These are phyloP conservation scores for Pterocles gutturalis DNA, from an alignment of 2,113 vertebrate genomes.

Conservation along the genomic window DNA sequence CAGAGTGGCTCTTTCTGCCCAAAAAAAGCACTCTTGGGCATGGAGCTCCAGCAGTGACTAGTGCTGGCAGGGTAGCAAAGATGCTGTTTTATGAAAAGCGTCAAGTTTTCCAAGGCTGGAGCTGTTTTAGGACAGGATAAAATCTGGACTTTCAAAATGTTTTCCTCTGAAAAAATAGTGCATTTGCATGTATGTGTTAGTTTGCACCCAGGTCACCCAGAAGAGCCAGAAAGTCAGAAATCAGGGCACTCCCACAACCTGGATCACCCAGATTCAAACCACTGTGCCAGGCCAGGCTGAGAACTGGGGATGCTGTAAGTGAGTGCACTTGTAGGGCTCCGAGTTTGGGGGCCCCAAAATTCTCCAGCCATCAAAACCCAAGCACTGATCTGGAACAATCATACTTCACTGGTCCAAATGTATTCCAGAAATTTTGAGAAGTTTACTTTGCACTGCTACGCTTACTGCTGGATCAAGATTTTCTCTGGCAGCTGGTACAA, in stretches of 20 bases:
- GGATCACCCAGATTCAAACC: neutral
- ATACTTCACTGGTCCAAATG: neutral
- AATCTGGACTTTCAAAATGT: neutral
- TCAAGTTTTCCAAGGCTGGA: neutral
- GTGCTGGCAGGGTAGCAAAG: neutral
- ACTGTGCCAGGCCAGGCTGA: rapidly evolving
- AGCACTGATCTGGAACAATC: neutral
- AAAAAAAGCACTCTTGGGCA: neutral
- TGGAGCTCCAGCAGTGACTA: neutral
- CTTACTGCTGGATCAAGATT: neutral
- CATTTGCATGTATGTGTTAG: neutral
- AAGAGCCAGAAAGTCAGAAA: neutral
- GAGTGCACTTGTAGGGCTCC: neutral
- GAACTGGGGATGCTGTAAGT: neutral
- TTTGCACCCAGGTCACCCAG: neutral
- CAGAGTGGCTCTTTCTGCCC: neutral
- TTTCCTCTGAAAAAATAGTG: neutral
- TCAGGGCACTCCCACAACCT: rapidly evolving
- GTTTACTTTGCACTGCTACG: neutral
- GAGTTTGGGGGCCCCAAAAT: neutral
- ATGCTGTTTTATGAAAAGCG: neutral
- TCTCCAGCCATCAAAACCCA: neutral
- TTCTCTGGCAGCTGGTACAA: neutral
- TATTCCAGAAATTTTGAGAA: neutral
- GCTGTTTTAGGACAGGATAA: neutral